Base-by-base conservation (phyloP, 2,888 invertebrate species). In the Deilephila elpenor region DNA sequence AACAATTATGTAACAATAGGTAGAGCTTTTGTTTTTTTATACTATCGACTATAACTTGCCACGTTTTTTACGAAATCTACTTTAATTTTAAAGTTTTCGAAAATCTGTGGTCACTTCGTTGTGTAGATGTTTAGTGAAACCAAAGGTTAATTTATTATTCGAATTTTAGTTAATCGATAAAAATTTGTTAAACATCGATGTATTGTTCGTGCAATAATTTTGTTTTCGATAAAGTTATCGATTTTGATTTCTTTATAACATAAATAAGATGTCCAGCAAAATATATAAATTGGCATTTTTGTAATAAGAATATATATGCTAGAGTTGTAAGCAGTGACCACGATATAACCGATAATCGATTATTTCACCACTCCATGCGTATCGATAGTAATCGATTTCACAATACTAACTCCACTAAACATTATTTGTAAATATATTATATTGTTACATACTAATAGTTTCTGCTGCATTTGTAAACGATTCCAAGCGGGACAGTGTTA, bases 391-490 rank as follows among this genome's bases (percentile, higher is more conserved):
- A 51, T 51, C 11, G 11, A 25, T 17, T 17, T 17, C 20, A 56
- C 20, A 64, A n/a, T n/a, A 44, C 25, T 64, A 44, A 64, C 64
- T 37, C 44, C 62, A 62, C 44, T 67, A 17, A 51, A n/a, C 44
- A 11, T 51, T 51, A 51, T 51, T 64, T 64, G 34, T 67, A 51
- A 2, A 67, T 44, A 14, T 44, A 44, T 44, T 44, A 11, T 44
- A 44, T 44, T 44, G 20, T 20, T 25, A 51, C 14, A 51, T 67
- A 51, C 44, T 67, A 44, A 67, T 67, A 67, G 67, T 67, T 51
- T 67, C 44, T 8, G 67, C 25, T 67, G 67, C 67, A 67, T 67
- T 67, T 67, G 67, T 67, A 67, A 67, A 67, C 14, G 51, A 67
- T 67, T 67, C 67, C 67, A 67, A 67, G 25, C 25, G 44, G 44